Percentiles rank a stretch among this genome's conserved stretches.
Conservation (phyloP, 92 coral and sea anemone genomes). For the Phymanthus crucifer region DNA sequence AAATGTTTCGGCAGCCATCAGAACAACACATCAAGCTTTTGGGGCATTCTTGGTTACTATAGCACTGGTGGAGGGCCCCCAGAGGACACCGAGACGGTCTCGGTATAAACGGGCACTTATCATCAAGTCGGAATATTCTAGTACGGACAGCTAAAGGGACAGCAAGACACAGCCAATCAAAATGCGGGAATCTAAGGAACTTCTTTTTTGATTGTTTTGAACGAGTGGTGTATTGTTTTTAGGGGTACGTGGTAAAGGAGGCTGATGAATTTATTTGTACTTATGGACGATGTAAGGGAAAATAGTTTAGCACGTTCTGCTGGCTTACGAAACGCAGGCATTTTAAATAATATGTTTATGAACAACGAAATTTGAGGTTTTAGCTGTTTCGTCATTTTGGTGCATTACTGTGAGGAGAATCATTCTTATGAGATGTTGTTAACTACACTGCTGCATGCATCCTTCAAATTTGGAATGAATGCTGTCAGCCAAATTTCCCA, state of each 20-base stretch:
- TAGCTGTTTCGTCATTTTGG: too few species aligned
- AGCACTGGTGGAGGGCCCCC: slow-evolving; percentile 47
- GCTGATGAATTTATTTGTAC: too few species aligned
- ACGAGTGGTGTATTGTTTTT: neutral
- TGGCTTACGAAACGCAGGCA: neutral
- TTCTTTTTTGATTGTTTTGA: neutral
- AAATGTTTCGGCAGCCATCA: slow-evolving; percentile 58
- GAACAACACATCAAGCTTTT: slow-evolving; percentile 41
- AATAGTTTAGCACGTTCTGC: neutral
- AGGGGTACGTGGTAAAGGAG: neutral
- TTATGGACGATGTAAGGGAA: neutral
- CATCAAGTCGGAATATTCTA: slow-evolving; percentile 32
- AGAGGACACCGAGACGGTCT: slow-evolving; percentile 38
- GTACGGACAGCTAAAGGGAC: slow-evolving; percentile 28
- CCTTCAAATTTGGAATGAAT: neutral
- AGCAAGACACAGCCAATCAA: slow-evolving; percentile 20
- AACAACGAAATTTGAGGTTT: neutral
- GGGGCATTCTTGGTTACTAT: slow-evolving; percentile 41
- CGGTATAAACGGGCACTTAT: slow-evolving; percentile 48
- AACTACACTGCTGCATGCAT: too few species aligned
- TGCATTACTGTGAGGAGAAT: too few species aligned
- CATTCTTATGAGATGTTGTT: too few species aligned
- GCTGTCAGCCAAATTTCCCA: neutral
- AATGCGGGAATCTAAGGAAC: neutral
- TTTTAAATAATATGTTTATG: neutral